A percentile compares a stretch with the other conserved stretches of the same genome.
Evolutionary conservation across 1,140 invertebrate species (phyloP).

Genomic region (Cardiocondyla obscurior): DNA sequence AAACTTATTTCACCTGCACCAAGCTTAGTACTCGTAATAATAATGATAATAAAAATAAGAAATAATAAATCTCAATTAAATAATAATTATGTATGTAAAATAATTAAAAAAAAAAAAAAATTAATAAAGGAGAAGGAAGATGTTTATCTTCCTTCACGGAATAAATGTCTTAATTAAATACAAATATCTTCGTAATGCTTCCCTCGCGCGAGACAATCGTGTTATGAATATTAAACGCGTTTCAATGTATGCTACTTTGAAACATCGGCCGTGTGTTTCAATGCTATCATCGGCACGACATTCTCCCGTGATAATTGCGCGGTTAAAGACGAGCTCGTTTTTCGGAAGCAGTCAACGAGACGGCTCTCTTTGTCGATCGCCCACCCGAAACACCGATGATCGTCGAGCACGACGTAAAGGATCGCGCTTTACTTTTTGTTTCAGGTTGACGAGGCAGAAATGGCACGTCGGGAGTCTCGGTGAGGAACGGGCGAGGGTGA

Average conservation of each 20-base stretch:
- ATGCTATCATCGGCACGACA: not conserved
- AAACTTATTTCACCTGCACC: not conserved
- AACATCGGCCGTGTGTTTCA: not conserved
- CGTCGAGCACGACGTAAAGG: slow-evolving; percentile 48
- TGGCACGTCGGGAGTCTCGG: slow-evolving; percentile 77
- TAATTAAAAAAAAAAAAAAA: not conserved
- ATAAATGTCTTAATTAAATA: not conserved
- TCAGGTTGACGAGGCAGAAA: slow-evolving; percentile 77
- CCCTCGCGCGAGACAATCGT: not conserved
- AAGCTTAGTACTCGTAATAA: not conserved
- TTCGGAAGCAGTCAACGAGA: slow-evolving; percentile 36
- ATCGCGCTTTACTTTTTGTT: slow-evolving; percentile 68
- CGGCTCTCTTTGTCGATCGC: slow-evolving; percentile 42
- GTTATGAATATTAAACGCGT: not conserved
- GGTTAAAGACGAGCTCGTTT: slow-evolving; percentile 13
- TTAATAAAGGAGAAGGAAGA: no score
- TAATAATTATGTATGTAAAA: not conserved
- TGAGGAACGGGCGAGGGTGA: slow-evolving; percentile 80
- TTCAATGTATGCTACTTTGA: no score
- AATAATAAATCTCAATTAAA: not conserved
- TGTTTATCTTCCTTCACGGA: not conserved
- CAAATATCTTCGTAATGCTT: not conserved
- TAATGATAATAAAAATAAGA: not conserved
- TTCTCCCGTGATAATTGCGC: slow-evolving; percentile 5
- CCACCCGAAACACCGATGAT: slow-evolving; percentile 26